Evolutionary conservation across 2,888 invertebrate genomes (phyloP), one percentile per base, ranked within the genome.

Genomic region (Podabrus alpinus): DNA sequence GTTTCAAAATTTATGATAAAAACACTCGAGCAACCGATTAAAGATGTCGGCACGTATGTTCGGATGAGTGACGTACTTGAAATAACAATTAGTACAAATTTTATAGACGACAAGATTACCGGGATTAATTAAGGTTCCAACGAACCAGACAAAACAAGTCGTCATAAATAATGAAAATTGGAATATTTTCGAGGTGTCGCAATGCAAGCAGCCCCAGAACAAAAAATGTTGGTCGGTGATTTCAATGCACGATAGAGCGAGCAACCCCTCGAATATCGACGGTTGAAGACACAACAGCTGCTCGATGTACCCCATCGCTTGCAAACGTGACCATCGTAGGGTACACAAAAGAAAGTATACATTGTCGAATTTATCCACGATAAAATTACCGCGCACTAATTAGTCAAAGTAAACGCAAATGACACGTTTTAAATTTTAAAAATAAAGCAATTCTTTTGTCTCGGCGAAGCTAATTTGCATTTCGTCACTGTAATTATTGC

Each of bases 381-480:
- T 64, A 64, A 15, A 64, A 64, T 64, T 17, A 11, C 17, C 19
- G 62, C 21, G 13, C 15, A 19, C 62, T 45, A 64, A 64, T 17
- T 64, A 21, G 62, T 19, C 17, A 19, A 64, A 21, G 17, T 19
- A 15, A 19, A 64, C 21, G 62, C 62, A 64, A 64, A 64, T 64
- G 21, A 64, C 16, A 61, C 29, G 66, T 21, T 19, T 24, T 24
- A 29, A 24, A 67, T 29, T 29, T 59, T 29, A 15, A 68, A 67
- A 17, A 15, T 68, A 45, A 45, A 17, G 68, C 45, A 68, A 68
- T 68, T 68, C 68, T 68, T 29, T 68, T 68, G 68, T 68, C 15
- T 45, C 9, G 45, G 45, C 29, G 9, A 10, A 45, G 45, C 68
- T 45, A 25, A 68, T 68, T 68, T 45, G 62, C 62, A 64, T 64